Percentiles rank a stretch among this genome's conserved stretches.
phyloP scores from a whole-genome alignment of 2,113 vertebrate species.

The western clawed frog (Xenopus tropicalis) region UCB_Xtro_10.0 CM004447.2:95936001-95936500 shows the following conservation, averaged over 20 bases:
- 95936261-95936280: slow-evolving; percentile 48
- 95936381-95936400: slow-evolving; percentile 93
- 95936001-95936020: slow-evolving; percentile 27
- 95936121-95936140: slow-evolving; percentile 61
- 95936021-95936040: slow-evolving; percentile 50
- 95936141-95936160: slow-evolving; percentile 60
- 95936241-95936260: slow-evolving; percentile 50
- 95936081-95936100: slow-evolving; percentile 58
- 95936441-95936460: slow-evolving; percentile 92
- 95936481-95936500: slow-evolving; percentile 65
- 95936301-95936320: slow-evolving; percentile 95
- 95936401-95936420: slow-evolving; percentile 89
- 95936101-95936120: slow-evolving; percentile 52
- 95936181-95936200: slow-evolving; percentile 56
- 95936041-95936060: slow-evolving; percentile 57
- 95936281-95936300: slow-evolving; percentile 86
- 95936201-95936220: slow-evolving; percentile 58
- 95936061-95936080: slow-evolving; percentile 54
- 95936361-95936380: slow-evolving; percentile 91
- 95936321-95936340: slow-evolving; percentile 96
- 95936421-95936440: slow-evolving; percentile 87
- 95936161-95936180: slow-evolving; percentile 58
- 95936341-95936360: slow-evolving; percentile 97
- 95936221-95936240: slow-evolving; percentile 48
- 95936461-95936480: slow-evolving; percentile 92